Evolutionary conservation across 2,113 vertebrate species (phyloP).

Genomic region (Ptychochromis oligacanthus): DNA sequence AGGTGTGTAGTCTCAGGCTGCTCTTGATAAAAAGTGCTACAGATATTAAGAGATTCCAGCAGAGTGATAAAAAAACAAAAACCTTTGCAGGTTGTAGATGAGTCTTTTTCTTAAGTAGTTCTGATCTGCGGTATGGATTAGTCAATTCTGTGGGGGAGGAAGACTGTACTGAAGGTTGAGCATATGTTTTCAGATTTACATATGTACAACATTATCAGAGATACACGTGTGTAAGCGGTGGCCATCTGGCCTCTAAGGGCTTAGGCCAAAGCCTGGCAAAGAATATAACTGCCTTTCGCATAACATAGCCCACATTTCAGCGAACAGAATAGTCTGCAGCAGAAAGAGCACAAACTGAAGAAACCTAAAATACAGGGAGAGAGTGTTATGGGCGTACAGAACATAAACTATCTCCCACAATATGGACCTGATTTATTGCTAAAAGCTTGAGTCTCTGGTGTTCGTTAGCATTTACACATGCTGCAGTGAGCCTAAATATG

Average conservation of each 20-base stretch:
- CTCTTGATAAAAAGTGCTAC: not conserved
- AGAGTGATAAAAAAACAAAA: not conserved
- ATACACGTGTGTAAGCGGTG: slow-evolving; percentile 21
- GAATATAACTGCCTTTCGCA: slow-evolving; percentile 20
- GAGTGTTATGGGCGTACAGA: not conserved
- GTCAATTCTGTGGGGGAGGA: slow-evolving; percentile 34
- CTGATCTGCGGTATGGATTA: slow-evolving; percentile 55
- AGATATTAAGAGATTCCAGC: not conserved
- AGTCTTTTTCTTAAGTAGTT: slow-evolving; percentile 24
- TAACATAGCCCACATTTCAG: slow-evolving; percentile 6
- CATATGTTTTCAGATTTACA: slow-evolving; percentile 71
- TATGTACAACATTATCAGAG: slow-evolving; percentile 55
- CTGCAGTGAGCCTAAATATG: slow-evolving; percentile 48
- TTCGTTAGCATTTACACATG: slow-evolving; percentile 20
- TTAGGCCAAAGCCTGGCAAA: slow-evolving; percentile 49
- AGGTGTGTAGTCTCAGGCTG: not conserved
- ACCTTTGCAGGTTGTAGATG: slow-evolving; percentile 3
- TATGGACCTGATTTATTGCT: slow-evolving; percentile 52
- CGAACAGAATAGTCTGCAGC: not conserved
- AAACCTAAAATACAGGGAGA: slow-evolving; percentile 28
- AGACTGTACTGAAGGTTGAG: slow-evolving; percentile 42
- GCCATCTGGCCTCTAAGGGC: slow-evolving; percentile 65
- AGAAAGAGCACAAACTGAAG: not conserved
- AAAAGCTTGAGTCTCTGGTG: slow-evolving; percentile 17
- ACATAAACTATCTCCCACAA: slow-evolving; percentile 29